These are phyloP conservation scores for Agonopterix subpropinquella DNA, from an alignment of 2,888 invertebrate genomes.

Conservation along the genomic window DNA sequence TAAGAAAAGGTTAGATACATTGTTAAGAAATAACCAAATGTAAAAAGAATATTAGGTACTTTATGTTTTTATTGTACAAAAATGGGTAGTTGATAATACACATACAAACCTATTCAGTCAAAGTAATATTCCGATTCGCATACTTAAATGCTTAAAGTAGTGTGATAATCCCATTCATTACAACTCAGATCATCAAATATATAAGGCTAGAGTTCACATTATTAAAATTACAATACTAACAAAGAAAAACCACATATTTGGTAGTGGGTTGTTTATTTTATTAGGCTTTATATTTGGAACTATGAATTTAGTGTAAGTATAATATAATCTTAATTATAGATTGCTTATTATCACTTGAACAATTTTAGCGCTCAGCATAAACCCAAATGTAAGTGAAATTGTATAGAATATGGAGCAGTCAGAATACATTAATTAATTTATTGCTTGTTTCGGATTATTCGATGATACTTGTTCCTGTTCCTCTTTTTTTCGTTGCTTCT, in stretches of 20 bases:
- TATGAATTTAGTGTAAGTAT: conserved; percentile 24
- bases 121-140: conserved; percentile 51
- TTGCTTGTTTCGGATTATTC: conserved; percentile 46
- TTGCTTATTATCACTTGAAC: conserved; percentile 48
- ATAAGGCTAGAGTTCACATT: conserved; percentile 20
- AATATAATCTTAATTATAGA: conserved; percentile 34
- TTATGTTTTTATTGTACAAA: conserved; percentile 65
- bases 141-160: conserved; percentile 49
- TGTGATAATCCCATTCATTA: conserved; percentile 28
- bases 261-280: conserved; percentile 34
- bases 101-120: conserved; percentile 62
- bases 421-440: conserved; percentile 36
- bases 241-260: conserved; percentile 36
- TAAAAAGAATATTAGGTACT: conserved; percentile 14
- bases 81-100: conserved; percentile 48
- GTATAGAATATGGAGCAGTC: conserved; percentile 34
- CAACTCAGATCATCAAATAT: conserved; percentile 39
- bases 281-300: conserved; percentile 41
- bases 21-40: neutral
- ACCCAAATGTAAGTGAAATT: conserved; percentile 34
- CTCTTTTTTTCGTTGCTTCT: conserved; percentile 89
- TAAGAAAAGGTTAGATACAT: neutral
- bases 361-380: conserved; percentile 33
- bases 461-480: conserved; percentile 46
- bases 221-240: conserved; percentile 25